Evolutionary conservation across 1,140 invertebrate genomes (phyloP), one percentile per base, ranked within the genome.

Genomic region (Penaeus indicus): DNA sequence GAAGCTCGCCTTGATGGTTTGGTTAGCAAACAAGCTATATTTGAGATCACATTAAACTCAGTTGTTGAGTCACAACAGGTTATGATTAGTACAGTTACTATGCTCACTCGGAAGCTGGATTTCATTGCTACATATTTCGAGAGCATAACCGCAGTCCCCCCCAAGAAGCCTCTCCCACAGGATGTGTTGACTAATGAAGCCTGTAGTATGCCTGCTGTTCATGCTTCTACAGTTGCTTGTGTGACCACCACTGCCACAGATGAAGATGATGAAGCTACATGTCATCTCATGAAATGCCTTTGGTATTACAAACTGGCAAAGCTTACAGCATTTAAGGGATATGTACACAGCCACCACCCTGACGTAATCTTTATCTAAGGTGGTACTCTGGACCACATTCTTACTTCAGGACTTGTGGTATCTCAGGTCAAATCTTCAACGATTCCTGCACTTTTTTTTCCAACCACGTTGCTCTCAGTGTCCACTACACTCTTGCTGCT

Each of bases 11-110:
- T 32, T 2, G 32, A 32, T 32, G 32, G 0, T 47, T 27, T 80
- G 62, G 62, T 22, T 16, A 79, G 60, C n/a, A 80, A 64, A 42
- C 25, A 67, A 21, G 42, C 47, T 60, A 54, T 2, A 75, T 8
- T 47, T 61, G 47, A 85, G 22, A 47, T 27, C 10, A 78, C 32
- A 21, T 3, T 85, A 42, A n/a, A 72, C 19, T 85, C 47, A 5
- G 1, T 85, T 21, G 67, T 47, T 85, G 84, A 85, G 54, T 18
- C 84, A 72, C 84, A 75, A 75, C 84, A 85, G 69, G 84, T 85
- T 27, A 11, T 79, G 18, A 86, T 86, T 42, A 32, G 21, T n/a
- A 25, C 75, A 38, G 22, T 79, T 25, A 62, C 47, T 62, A 61
- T 11, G 3, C 38, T 86, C 47, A 79, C 63, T 25, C 38, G 63